A percentile compares a stretch with the other conserved stretches of the same genome.
Evolutionary conservation across 1,140 invertebrate genomes (phyloP).

Genomic region (Ruditapes philippinarum): DNA sequence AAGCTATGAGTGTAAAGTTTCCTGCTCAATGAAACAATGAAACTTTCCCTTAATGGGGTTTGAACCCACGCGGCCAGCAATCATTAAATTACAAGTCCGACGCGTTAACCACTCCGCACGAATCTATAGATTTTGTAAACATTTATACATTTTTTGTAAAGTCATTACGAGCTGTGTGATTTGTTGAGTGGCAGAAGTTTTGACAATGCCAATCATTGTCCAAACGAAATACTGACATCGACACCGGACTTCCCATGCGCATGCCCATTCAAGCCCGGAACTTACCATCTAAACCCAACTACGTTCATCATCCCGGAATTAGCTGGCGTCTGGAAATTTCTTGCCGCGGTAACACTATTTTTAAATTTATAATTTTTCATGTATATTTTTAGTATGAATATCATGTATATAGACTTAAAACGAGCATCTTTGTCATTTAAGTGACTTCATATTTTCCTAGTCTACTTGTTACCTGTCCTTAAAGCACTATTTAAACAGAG

Average conservation of each 20-base stretch:
- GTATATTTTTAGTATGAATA: background rate
- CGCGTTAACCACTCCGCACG: no score
- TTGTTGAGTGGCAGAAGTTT: conserved; percentile 24
- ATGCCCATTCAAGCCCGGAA: conserved; percentile 43
- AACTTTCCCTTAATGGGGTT: no score
- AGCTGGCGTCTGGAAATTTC: background rate
- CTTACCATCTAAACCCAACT: conserved; percentile 53
- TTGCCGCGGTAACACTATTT: conserved; percentile 21
- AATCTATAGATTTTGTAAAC: no score
- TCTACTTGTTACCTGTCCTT: no score
- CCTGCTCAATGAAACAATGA: no score
- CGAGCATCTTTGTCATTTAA: background rate
- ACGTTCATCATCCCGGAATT: conserved; percentile 45
- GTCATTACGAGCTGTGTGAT: conserved; percentile 46
- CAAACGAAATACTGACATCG: background rate
- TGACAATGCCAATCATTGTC: conserved; percentile 50
- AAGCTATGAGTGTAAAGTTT: no score
- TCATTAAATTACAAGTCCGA: no score
- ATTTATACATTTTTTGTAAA: background rate
- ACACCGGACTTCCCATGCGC: conserved; percentile 54
- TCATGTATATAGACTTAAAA: background rate
- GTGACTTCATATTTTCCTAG: background rate
- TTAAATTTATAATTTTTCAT: no score
- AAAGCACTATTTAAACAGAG: no score
- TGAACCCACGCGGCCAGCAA: no score